Evolutionary conservation across 2,113 vertebrate species (phyloP).

Genomic region (Coturnix japonica): DNA sequence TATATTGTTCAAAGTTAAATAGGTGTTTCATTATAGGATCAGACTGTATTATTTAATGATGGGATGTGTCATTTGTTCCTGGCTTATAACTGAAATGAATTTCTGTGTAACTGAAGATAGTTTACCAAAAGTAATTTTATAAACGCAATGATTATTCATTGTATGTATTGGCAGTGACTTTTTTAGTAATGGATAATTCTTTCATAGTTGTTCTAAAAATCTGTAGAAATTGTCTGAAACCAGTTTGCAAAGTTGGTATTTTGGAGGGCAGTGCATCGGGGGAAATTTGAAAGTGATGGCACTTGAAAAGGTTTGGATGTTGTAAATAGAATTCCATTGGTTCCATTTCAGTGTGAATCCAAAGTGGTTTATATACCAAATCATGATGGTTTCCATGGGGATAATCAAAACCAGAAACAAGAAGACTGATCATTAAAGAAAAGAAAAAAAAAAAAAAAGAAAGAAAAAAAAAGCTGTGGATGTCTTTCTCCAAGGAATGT

Average conservation of each 20-base stretch:
- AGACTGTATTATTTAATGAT: not conserved
- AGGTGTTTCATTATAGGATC: slow-evolving; percentile 7
- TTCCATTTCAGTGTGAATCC: not conserved
- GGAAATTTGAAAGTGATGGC: not conserved
- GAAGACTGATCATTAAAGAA: not conserved
- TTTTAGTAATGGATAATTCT: not conserved
- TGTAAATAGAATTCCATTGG: not conserved
- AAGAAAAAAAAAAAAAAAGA: slow-evolving; percentile 28
- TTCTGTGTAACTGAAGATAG: not conserved
- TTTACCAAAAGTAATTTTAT: not conserved
- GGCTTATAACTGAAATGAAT: not conserved
- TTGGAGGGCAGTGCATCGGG: not conserved
- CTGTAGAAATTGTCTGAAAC: not conserved
- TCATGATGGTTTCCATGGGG: slow-evolving; percentile 35
- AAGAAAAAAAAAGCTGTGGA: not conserved
- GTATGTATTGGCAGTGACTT: not conserved
- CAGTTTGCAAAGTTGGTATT: not conserved
- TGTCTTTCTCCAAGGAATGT: slow-evolving; percentile 40
- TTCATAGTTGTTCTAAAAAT: not conserved
- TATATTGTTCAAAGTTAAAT: not conserved
- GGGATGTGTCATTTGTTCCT: not conserved
- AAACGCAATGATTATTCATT: not conserved
- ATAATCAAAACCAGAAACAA: slow-evolving; percentile 39
- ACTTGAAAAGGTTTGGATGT: not conserved
- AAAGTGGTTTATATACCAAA: slow-evolving; percentile 24